phyloP scores from a whole-genome alignment of 2,888 invertebrate species.

The Perithous albicinctus region DNA sequence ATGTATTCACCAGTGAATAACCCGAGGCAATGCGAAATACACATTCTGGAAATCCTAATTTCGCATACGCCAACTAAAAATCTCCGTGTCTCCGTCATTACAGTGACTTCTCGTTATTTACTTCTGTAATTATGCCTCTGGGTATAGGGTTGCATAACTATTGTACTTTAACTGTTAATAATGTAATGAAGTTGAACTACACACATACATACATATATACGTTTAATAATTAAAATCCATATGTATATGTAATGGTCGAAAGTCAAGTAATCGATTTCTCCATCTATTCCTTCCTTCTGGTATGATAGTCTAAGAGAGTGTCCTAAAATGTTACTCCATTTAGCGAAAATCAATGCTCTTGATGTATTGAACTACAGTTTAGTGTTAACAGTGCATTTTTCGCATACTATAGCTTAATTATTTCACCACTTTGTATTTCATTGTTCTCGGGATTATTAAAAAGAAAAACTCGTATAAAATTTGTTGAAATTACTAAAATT shows the following conservation, averaged over 20 bases:
- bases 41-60: constrained; percentile 60
- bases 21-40: constrained; percentile 55
- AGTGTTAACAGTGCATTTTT: constrained; percentile 4
- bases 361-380: constrained; percentile 12
- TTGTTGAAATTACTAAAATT: too few relatives aligned
- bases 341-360: constrained; percentile 8
- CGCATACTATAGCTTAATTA: constrained; percentile 1
- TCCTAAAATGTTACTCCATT: constrained; percentile 21
- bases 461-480: too few relatives aligned
- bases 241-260: neutral
- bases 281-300: constrained; percentile 46
- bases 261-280: constrained; percentile 41
- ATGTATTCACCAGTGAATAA: constrained; percentile 45
- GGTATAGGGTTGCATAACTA: too few relatives aligned
- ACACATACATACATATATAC: neutral
- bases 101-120: constrained; percentile 47
- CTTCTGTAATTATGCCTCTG: constrained; percentile 45
- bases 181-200: constrained; percentile 3
- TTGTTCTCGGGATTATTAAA: too few relatives aligned
- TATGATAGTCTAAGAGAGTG: constrained; percentile 33
- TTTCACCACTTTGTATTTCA: too few relatives aligned
- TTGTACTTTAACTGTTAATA: constrained; percentile 27
- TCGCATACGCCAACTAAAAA: constrained; percentile 31
- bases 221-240: constrained; percentile 33
- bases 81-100: neutral